phyloP scores from a whole-genome alignment of 2,888 invertebrate species.

The Lasioglossum leucozonium region DNA sequence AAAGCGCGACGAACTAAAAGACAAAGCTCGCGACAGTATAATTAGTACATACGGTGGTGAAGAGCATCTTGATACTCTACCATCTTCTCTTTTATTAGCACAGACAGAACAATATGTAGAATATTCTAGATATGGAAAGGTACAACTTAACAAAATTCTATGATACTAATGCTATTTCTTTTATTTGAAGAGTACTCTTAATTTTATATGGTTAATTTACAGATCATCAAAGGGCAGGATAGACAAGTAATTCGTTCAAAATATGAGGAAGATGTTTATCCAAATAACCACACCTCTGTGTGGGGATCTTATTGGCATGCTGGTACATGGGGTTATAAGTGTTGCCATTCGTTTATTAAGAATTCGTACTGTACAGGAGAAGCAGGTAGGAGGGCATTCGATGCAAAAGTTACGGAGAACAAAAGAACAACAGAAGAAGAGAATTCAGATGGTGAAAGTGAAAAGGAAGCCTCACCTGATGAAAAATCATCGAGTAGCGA shows the following conservation, averaged over 20 bases:
- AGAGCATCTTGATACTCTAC: constrained; percentile 95
- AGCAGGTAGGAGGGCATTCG: constrained; percentile 85
- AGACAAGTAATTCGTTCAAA: constrained; percentile 93
- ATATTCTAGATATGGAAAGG: constrained; percentile 96
- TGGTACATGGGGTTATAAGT: constrained; percentile 98
- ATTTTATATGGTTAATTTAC: constrained; percentile 45
- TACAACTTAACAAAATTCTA: constrained; percentile 77
- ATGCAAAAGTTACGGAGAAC: constrained; percentile 39
- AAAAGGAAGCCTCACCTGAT: constrained; percentile 42
- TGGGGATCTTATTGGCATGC: constrained; percentile 98
- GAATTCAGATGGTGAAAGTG: constrained; percentile 71
- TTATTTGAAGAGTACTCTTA: neutral
- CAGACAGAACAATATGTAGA: constrained; percentile 98
- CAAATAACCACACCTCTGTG: constrained; percentile 96
- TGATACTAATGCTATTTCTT: neutral
- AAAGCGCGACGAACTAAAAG: constrained; percentile 95
- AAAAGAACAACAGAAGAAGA: constrained; percentile 61
- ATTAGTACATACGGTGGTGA: constrained; percentile 97
- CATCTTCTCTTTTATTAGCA: constrained; percentile 94
- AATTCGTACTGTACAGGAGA: constrained; percentile 96
- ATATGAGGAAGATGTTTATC: constrained; percentile 97
- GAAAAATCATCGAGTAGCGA: constrained; percentile 52
- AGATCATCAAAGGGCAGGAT: constrained; percentile 92
- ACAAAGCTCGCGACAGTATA: constrained; percentile 92
- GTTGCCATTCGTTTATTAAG: constrained; percentile 96